A percentile compares a stretch with the other conserved stretches of the same genome.
Evolutionary conservation across 2,888 invertebrate genomes (phyloP).

Genomic region (Synergus itoensis): DNA sequence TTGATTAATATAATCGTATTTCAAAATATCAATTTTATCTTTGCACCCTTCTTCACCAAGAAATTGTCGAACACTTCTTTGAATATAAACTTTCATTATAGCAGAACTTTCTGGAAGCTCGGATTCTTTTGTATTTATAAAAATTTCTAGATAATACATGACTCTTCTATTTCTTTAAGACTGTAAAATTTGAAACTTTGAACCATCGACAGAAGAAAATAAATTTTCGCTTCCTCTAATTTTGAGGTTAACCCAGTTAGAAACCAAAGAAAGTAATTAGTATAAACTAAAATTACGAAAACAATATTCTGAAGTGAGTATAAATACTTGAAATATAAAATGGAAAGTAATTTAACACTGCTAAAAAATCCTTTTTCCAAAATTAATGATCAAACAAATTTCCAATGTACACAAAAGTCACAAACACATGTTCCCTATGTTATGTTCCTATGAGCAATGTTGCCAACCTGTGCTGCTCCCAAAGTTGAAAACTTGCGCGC

Average conservation of each 20-base stretch:
- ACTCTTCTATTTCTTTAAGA: not conserved
- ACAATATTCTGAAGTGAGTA: not conserved
- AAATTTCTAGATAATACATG: slow-evolving; percentile 34
- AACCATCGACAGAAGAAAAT: not conserved
- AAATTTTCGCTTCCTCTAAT: no score
- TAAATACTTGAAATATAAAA: not conserved
- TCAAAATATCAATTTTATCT: slow-evolving; percentile 12
- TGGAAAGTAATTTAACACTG: not conserved
- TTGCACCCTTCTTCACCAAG: slow-evolving; percentile 13
- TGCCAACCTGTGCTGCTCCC: no score
- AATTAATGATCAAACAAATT: not conserved
- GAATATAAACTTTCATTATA: not conserved
- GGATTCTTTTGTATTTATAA: not conserved
- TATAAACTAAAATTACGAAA: not conserved
- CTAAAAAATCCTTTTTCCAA: not conserved
- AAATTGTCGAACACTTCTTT: slow-evolving; percentile 1
- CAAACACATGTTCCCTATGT: not conserved
- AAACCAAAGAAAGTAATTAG: not conserved
- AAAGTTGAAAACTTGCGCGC: no score
- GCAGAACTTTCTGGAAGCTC: not conserved
- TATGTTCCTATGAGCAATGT: no score
- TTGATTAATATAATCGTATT: not conserved
- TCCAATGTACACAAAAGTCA: no score
- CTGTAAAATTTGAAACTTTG: not conserved
- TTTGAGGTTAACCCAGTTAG: slow-evolving; percentile 3